These are phyloP conservation scores for Cyphomyrus plagiostoma DNA, from an alignment of 2,113 vertebrate species.

Conservation along the genomic window DNA sequence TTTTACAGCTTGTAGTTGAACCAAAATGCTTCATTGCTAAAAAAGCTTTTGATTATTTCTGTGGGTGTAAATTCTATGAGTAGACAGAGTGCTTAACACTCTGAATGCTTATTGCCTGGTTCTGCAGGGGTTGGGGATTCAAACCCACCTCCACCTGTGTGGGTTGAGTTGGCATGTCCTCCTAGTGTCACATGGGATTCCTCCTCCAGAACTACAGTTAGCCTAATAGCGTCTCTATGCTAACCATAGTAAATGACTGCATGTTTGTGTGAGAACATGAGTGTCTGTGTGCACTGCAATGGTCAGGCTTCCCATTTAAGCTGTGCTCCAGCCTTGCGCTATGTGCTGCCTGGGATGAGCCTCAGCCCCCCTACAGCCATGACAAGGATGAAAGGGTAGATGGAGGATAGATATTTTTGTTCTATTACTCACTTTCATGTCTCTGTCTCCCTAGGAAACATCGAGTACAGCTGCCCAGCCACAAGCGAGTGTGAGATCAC, in stretches of 20 bases:
- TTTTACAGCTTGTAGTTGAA: not conserved
- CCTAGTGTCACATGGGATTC: not conserved
- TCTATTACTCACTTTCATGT: not conserved
- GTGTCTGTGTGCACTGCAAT: not conserved
- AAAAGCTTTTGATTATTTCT: not conserved
- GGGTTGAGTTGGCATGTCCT: not conserved
- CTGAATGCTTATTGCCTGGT: not conserved
- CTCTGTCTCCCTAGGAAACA: conserved; percentile 57
- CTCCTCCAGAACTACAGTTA: not conserved
- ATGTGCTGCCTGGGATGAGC: not conserved
- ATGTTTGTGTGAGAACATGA: not conserved
- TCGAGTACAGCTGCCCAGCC: conserved; percentile 77
- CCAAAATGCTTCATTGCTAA: not conserved
- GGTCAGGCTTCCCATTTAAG: not conserved
- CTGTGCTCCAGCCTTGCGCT: not conserved
- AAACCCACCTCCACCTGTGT: not conserved
- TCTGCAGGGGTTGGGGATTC: not conserved
- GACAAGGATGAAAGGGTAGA: not conserved
- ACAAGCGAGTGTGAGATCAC: conserved; percentile 79
- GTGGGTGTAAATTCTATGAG: not conserved
- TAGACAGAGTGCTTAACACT: not conserved
- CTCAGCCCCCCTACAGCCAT: not conserved
- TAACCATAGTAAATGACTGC: not conserved
- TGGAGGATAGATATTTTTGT: not conserved
- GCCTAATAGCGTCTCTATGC: too few species aligned